Evolutionary conservation across 2,888 invertebrate species (phyloP).

Genomic region (Hermaeophaga mercurialis): DNA sequence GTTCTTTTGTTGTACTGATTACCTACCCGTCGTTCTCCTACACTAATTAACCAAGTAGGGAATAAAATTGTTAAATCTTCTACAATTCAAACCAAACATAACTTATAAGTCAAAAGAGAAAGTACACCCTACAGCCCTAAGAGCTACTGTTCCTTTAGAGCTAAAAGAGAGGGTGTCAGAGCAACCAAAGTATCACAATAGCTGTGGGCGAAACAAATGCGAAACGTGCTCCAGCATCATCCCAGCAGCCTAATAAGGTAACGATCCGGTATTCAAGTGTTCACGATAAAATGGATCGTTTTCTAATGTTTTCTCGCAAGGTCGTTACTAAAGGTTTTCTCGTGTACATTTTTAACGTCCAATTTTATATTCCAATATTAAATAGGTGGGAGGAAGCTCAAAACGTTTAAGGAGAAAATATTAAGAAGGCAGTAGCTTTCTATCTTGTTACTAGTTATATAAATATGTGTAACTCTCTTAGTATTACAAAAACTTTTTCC

Average conservation of each 20-base stretch:
- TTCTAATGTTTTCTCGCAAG: constrained; percentile 44
- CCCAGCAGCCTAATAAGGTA: constrained; percentile 51
- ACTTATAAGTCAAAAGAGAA: constrained; percentile 12
- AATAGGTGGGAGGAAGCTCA: too few relatives aligned
- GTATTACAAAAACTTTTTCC: too few relatives aligned
- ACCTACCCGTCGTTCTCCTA: too few relatives aligned
- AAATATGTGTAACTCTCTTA: too few relatives aligned
- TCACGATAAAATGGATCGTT: constrained; percentile 48
- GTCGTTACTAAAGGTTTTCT: neutral
- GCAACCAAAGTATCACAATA: constrained; percentile 46
- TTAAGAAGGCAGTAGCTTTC: too few relatives aligned
- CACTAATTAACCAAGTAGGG: constrained; percentile 1
- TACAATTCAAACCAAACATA: constrained; percentile 21
- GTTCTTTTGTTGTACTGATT: too few relatives aligned
- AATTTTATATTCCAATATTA: too few relatives aligned
- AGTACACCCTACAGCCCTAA: constrained; percentile 20
- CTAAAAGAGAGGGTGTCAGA: constrained; percentile 38
- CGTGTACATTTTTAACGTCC: too few relatives aligned
- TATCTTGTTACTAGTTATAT: too few relatives aligned
- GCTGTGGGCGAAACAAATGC: constrained; percentile 52
- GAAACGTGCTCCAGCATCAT: constrained; percentile 52
- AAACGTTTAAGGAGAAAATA: too few relatives aligned
- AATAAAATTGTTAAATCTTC: neutral
- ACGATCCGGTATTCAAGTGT: constrained; percentile 43
- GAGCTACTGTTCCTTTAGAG: constrained; percentile 14